Base-by-base conservation (phyloP, 2,888 invertebrate genomes). In the Plebejus anna region DNA sequence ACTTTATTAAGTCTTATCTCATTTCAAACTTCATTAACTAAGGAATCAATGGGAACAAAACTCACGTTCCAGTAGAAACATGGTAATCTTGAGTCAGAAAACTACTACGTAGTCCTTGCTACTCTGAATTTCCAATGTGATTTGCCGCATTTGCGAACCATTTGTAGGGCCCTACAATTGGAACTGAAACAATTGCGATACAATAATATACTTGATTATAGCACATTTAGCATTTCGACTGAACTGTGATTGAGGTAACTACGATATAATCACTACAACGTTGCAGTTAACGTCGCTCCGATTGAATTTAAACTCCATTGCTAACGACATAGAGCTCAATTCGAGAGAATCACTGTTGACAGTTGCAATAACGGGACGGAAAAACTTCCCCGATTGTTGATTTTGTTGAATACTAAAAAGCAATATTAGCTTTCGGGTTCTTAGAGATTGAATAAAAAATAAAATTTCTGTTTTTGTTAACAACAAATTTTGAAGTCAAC, bases 251-350 rank as follows among this genome's bases (percentile, higher is more conserved):
- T 76, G 75, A 76, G 71, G 59, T 76, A 77, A 77, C 77, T 75
- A 72, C 76, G 71, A 72, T 55, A 76, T 76, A 76, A 77, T 77
- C 61, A 55, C 73, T 72, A 70, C 70, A 71, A 70, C 75, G 75
- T 42, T 78, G 79, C 79, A 78, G 77, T 79, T 78, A 77, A 66
- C 79, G 79, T 78, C 80, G 78, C 76, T 77, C 70, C 79, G 75
- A 79, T 80, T 79, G 79, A 80, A 80, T 80, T 79, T 78, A 76
- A 80, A 80, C 77, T 80, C 79, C 76, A 80, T 78, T 70, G 77
- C 78, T 77, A 79, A 80, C 79, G 79, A 77, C 75, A 77, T 77
- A 76, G 47, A 76, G 72, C 57, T 47, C 59, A 76, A 76, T 76
- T 73, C 55, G 51, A 47, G 59, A 59, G 57, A 28, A 71, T 71